Evolutionary conservation across 2,888 invertebrate species (phyloP).

Genomic region (Cephus sareptanus): DNA sequence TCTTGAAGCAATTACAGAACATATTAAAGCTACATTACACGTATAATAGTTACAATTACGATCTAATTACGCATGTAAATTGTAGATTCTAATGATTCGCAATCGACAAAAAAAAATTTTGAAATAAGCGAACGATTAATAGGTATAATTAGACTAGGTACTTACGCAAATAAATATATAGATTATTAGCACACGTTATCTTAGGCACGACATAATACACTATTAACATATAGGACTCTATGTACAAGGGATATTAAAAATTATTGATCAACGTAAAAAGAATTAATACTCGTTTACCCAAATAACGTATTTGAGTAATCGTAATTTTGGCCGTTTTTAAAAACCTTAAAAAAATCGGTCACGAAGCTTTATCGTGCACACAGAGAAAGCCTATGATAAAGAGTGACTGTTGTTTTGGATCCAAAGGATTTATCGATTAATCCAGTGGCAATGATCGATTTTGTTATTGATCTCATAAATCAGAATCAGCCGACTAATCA

Average conservation of each 20-base stretch:
- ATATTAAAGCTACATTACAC: background rate
- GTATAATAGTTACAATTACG: background rate
- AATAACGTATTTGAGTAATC: background rate
- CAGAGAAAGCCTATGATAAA: background rate
- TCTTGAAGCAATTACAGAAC: background rate
- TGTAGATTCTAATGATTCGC: background rate
- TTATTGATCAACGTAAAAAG: background rate
- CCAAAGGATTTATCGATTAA: background rate
- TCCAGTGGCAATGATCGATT: background rate
- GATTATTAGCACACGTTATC: background rate
- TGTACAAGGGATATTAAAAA: background rate
- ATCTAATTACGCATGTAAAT: background rate
- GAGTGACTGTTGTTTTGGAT: background rate
- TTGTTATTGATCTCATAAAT: background rate
- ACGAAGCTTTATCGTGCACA: background rate
- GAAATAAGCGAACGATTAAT: background rate
- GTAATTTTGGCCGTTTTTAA: background rate
- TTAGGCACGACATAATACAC: background rate
- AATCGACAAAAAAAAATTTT: background rate
- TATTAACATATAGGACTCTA: background rate
- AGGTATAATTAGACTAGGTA: background rate
- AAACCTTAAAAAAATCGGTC: background rate
- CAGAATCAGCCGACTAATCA: background rate
- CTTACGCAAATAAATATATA: background rate
- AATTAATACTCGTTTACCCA: background rate